Base-by-base conservation (phyloP, 1,140 invertebrate species). In the Kradibia gibbosae region DNA sequence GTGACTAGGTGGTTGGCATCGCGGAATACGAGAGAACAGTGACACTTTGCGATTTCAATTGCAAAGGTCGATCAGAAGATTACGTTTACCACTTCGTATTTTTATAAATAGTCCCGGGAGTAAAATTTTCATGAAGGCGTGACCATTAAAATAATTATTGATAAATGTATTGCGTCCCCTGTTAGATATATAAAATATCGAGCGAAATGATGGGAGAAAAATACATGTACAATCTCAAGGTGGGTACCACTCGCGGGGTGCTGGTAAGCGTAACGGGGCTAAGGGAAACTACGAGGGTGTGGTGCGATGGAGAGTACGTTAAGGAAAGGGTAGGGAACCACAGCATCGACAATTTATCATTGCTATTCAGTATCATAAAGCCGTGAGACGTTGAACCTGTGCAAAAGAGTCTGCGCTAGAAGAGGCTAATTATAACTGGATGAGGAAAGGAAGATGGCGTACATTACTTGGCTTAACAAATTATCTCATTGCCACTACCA, bases 401-500 rank as follows among this genome's bases (percentile, higher is more conserved):
- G 50, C 80, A 45, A 77, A 72, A 76, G 67, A 55, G 75, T 71
- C 70, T 53, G 74, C 80, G 85, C 50, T 42, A 5, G 84, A 84
- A 85, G 83, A 86, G 84, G 85, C 85, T 87, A 87, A 86, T 87
- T 86, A 87, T 87, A 86, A 86, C 85, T 81, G 67, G 80, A 84
- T 83, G 83, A 81, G 83, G 84, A 84, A 80, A 84, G 83, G 81
- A 85, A 83, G 86, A 84, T 83, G 83, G 83, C 45, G 39, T 74
- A 80, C 84, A 86, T 85, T 85, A 85, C 85, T 85, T 84, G 84
- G 84, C 85, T 82, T 84, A 87, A 87, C 86, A 87, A 87, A 87
- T 87, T 87, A 85, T 85, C 85, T 85, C 84, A 84, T 85, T 87
- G 85, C 84, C 62, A 82, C 78, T 82, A 80, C 78, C 82, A 34